A percentile compares a stretch with the other conserved stretches of the same genome.
phyloP scores from a whole-genome alignment of 2,888 invertebrate species.

The Dysmachus trigonus region DNA sequence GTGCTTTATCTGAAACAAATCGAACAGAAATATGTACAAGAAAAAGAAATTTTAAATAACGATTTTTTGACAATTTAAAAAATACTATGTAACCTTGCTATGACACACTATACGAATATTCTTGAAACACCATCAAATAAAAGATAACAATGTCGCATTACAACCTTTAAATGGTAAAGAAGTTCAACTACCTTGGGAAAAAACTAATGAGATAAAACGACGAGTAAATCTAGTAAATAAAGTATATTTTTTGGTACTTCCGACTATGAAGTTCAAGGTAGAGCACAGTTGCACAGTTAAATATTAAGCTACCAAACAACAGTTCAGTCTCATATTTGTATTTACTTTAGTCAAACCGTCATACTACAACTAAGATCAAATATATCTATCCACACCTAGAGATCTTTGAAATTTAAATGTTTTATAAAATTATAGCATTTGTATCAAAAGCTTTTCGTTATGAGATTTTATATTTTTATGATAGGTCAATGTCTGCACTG shows the following conservation, averaged over 20 bases:
- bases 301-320: not conserved
- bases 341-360: not conserved
- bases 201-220: not conserved
- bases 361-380: too few relatives aligned
- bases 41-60: not conserved
- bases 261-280: not conserved
- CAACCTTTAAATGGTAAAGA: not conserved
- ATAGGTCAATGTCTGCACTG: not conserved
- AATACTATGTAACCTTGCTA: not conserved
- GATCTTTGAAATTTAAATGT: too few relatives aligned
- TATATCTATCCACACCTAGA: too few relatives aligned
- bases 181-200: not conserved
- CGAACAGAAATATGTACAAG: not conserved
- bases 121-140: not conserved
- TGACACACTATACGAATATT: not conserved
- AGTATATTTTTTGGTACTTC: not conserved
- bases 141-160: not conserved
- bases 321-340: not conserved
- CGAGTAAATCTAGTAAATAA: not conserved
- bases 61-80: not conserved
- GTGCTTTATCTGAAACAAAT: not conserved
- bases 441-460: not conserved
- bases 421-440: not conserved
- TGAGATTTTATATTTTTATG: not conserved
- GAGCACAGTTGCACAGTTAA: not conserved